A percentile compares a stretch with the other conserved stretches of the same genome.
Conservation (phyloP, 2,888 invertebrate species). For the Arge pagana region DNA sequence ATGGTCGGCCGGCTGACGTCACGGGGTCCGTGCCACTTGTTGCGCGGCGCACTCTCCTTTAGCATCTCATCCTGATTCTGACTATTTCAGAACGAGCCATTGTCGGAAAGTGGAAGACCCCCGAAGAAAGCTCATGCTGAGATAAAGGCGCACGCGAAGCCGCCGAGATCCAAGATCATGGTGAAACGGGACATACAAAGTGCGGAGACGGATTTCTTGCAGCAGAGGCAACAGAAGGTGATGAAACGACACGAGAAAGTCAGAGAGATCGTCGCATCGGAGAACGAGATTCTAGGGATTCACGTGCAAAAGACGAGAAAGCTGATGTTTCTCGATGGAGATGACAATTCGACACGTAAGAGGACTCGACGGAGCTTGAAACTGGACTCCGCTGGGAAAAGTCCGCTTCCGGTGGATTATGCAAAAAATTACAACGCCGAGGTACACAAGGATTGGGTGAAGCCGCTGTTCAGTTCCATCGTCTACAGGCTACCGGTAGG, state of each 20-base stretch:
- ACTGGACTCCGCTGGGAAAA: slow-evolving; percentile 60
- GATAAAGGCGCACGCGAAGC: slow-evolving; percentile 40
- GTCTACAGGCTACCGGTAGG: slow-evolving; percentile 75
- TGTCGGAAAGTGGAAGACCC: slow-evolving; percentile 39
- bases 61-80: background rate
- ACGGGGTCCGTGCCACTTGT: too few species aligned
- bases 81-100: slow-evolving; percentile 42
- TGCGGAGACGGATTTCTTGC: slow-evolving; percentile 5
- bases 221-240: slow-evolving; percentile 1
- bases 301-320: slow-evolving; percentile 21
- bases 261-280: slow-evolving; percentile 9
- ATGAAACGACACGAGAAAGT: slow-evolving; percentile 17
- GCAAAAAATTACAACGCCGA: slow-evolving; percentile 76
- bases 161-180: slow-evolving; percentile 41
- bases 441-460: slow-evolving; percentile 77
- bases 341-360: background rate
- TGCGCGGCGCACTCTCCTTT: too few species aligned
- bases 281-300: slow-evolving; percentile 7
- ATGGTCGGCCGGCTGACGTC: too few species aligned
- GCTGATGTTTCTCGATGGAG: slow-evolving; percentile 28
- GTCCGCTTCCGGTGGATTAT: slow-evolving; percentile 77
- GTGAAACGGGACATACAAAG: slow-evolving; percentile 38
- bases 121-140: slow-evolving; percentile 44
- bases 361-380: slow-evolving; percentile 37
- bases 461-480: slow-evolving; percentile 90